Percentiles rank a stretch among this genome's conserved stretches.
These are phyloP conservation scores for Characodon lateralis DNA, from an alignment of 2,797 vertebrate species.

Conservation along the genomic window DNA sequence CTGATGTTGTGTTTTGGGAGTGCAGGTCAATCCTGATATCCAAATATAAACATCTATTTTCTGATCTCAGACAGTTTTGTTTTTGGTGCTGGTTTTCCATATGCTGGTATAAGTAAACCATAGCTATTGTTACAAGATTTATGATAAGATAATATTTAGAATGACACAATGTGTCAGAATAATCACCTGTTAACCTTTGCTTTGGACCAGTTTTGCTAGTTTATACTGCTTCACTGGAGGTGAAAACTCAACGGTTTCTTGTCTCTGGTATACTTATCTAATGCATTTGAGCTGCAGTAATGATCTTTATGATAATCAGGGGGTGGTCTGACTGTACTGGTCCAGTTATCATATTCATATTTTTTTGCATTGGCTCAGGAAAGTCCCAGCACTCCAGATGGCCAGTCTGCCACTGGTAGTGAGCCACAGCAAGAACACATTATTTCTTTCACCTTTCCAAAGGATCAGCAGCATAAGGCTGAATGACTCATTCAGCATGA, in stretches of 20 bases:
- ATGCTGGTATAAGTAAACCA: not conserved
- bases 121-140: too few species aligned
- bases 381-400: slow-evolving; percentile 35
- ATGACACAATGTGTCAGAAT: not conserved
- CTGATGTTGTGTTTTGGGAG: not conserved
- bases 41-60: not conserved
- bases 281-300: not conserved
- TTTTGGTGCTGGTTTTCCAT: not conserved
- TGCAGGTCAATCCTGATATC: not conserved
- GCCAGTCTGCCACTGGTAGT: slow-evolving; percentile 32
- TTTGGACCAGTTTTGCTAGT: not conserved
- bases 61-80: not conserved
- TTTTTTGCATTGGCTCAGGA: slow-evolving; percentile 3
- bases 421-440: slow-evolving; percentile 23
- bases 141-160: too few species aligned
- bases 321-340: not conserved
- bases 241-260: not conserved
- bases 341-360: not conserved
- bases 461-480: not conserved
- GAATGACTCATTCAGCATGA: slow-evolving; percentile 8
- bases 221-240: not conserved
- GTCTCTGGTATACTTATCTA: not conserved
- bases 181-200: not conserved
- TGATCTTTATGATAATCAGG: not conserved
- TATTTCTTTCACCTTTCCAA: slow-evolving; percentile 20